Evolutionary conservation across 1,140 invertebrate species (phyloP), one percentile per base, ranked within the genome.

Genomic region (Drosophila willistoni): DNA sequence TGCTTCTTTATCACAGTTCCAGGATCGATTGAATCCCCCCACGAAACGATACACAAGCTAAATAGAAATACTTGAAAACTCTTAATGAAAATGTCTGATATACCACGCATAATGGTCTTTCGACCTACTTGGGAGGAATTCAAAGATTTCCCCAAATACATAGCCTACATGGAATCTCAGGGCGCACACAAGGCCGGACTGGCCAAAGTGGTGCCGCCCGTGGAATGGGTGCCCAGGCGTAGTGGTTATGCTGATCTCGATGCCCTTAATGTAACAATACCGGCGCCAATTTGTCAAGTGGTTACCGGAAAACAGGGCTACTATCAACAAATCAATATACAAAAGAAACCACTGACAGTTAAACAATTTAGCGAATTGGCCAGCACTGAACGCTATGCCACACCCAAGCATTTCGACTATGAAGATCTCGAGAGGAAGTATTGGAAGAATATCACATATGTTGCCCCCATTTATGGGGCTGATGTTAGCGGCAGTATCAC

Each of bases 381-480:
- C 0, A 95, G 95, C 75, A 96, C 95, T 0, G 95, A 95, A 5
- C 94, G 96, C 62, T 98, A 98, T 91, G 94, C 93, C 44, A 98
- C 98, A 5, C 98, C 98, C 2, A 94, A 93, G 55, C 97, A 98
- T 92, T 96, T 96, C 78, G 97, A 98, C 89, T 98, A 96, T 92
- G 98, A 99, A 85, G 98, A 99, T 91, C 92, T 99, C n/a, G 98
- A 99, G 91, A 93, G 98, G 19, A 99, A 98, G 89, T 99, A 99
- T 91, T 99, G 98, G 98, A 99, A 99, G 77, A 98, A 98, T 87
- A 96, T 99, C 4, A 97, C 96, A 0, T 98, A 97, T 81, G 95
- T 97, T 17, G 95, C 97, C 1, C 97, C 98, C 0, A 98, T 99
- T 73, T 99, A 99, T 92, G 98, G 98, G 0, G 98, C 98, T n/a